phyloP scores from a whole-genome alignment of 2,113 vertebrate species.

The Lichenostomus cassidix region DNA sequence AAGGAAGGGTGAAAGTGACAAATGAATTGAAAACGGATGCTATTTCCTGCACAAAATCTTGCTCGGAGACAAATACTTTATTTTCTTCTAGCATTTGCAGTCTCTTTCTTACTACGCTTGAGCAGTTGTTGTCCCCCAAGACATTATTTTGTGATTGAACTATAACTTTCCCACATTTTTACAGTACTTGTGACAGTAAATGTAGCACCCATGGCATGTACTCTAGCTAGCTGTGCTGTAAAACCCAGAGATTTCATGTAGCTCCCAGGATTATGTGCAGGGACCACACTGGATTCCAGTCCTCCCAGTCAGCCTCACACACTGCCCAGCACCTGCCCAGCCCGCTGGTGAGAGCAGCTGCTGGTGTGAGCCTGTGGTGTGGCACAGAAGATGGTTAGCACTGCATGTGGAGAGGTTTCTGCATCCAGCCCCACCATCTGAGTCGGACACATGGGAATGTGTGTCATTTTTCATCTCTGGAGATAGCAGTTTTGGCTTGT shows the following conservation, averaged over 20 bases:
- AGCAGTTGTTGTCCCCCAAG: neutral
- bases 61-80: neutral
- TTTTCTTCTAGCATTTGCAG: neutral
- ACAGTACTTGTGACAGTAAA: too few relatives aligned
- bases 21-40: neutral
- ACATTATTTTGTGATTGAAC: neutral
- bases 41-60: neutral
- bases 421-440: neutral
- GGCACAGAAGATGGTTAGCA: neutral
- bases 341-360: too few relatives aligned
- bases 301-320: neutral
- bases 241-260: neutral
- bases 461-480: neutral
- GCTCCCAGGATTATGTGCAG: too few relatives aligned
- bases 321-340: rapidly evolving
- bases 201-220: rapidly evolving
- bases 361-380: neutral
- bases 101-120: neutral
- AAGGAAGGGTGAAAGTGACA: neutral
- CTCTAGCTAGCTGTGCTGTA: neutral
- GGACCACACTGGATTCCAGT: neutral
- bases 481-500: neutral
- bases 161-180: neutral
- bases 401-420: rapidly evolving
- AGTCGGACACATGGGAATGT: too few relatives aligned